Base-by-base conservation (phyloP, 1,140 invertebrate genomes). In the Heliconius congener region DNA sequence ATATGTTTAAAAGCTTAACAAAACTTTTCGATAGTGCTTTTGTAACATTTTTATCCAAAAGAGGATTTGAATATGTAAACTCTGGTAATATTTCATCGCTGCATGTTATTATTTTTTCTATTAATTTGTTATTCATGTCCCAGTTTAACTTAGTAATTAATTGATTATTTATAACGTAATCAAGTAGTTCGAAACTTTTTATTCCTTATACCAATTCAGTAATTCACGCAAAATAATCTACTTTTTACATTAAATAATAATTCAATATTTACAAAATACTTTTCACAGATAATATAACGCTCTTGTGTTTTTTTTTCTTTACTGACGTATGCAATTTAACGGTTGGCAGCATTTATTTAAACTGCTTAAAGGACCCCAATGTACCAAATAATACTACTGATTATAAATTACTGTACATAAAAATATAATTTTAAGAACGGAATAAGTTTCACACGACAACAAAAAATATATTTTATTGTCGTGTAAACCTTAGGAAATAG, bases 111-210 rank as follows among this genome's bases (percentile, higher is more conserved):
- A 91, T 46, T 82, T 89, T 91, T 55, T 89, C 83, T 71, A 93
- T 91, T 81, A 92, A 75, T 80, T 90, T 83, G 60, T 81, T 87
- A 79, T 91, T 93, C 91, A 93, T 93, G 23, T 83, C 76, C 18
- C 39, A 8, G 34, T 46, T 52, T 27, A 18, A 19, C 52, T 55
- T 8, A 55, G 19, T 8, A 55, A 55, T 46, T 46, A 46, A 3
- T 4, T 46, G 3, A 3, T 46, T 46, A 46, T 46, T 46, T 46
- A 16, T 46, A 46, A 46, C 4, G 42, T 46, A 46, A 46, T 46
- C 13, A 46, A 46, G 42, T 16, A 46, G 0, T 46, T 46, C 16
- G 3, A 57, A 23, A 8, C n/a, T 23, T 57, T 23, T 9, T 57
- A 23, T 57, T 57, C n/a, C 55, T 18, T 52, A 52, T 18, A 52